Percentiles rank a stretch among this genome's conserved stretches.
Conservation (phyloP, 2,113 vertebrate genomes). For the Excalfactoria chinensis region DNA sequence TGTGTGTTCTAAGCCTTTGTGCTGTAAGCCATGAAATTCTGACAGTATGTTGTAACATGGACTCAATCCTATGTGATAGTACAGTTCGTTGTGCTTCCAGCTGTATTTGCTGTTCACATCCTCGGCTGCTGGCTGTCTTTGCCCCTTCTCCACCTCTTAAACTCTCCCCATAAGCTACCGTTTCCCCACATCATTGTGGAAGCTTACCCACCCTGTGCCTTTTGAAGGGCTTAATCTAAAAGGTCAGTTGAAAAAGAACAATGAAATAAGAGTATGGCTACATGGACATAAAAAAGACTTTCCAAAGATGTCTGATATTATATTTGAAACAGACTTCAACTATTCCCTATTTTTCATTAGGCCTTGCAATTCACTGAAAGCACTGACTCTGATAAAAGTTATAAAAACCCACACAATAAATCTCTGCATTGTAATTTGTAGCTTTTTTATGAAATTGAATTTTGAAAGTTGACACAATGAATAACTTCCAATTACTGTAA, state of each 20-base stretch:
- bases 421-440: neutral
- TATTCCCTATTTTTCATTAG: neutral
- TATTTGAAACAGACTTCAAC: neutral
- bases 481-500: neutral
- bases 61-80: neutral
- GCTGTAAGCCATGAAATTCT: neutral
- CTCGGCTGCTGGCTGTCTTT: rapidly evolving
- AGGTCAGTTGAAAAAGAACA: neutral
- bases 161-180: neutral
- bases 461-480: neutral
- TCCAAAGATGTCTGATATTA: neutral
- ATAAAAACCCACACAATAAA: neutral
- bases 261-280: neutral
- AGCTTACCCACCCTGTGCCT: neutral
- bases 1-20: neutral
- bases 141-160: neutral
- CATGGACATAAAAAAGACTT: neutral
- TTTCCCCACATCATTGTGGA: neutral
- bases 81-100: neutral
- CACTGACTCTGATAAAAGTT: neutral
- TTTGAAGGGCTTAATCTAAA: neutral
- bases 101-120: neutral
- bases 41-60: neutral
- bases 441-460: neutral
- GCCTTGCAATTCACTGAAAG: neutral